These are phyloP conservation scores for Gymnoscopelus braueri DNA, from an alignment of 2,797 vertebrate species.

Conservation along the genomic window DNA sequence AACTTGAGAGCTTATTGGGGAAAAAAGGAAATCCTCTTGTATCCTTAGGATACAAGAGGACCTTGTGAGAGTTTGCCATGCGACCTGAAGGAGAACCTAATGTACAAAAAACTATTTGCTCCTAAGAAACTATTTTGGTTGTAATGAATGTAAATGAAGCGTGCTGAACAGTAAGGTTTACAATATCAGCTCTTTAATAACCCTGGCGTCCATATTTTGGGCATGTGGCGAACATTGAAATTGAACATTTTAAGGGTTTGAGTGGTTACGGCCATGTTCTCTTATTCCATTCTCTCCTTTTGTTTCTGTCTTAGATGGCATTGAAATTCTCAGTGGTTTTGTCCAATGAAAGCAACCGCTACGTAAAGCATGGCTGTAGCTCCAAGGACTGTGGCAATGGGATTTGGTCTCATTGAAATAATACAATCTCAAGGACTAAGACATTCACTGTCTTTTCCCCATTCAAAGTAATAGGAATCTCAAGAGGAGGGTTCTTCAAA, in stretches of 20 bases:
- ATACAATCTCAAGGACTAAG: conserved; percentile 59
- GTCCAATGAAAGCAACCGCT: conserved; percentile 15
- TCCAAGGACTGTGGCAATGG: conserved; percentile 47
- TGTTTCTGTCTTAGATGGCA: conserved; percentile 15
- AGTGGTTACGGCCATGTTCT: conserved; percentile 4
- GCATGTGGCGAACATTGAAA: too few species aligned
- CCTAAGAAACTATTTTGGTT: conserved; percentile 6
- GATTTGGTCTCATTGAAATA: conserved; percentile 54
- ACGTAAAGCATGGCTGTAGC: conserved; percentile 28
- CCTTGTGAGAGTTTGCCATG: conserved; percentile 11
- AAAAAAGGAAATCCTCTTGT: conserved; percentile 42
- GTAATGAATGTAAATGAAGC: conserved; percentile 18
- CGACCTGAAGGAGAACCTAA: background rate
- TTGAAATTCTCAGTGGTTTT: conserved; percentile 37
- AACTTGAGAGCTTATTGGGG: conserved; percentile 41
- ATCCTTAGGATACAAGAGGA: conserved; percentile 23
- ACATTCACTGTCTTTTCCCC: conserved; percentile 43
- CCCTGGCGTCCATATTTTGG: too few species aligned
- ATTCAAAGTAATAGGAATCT: conserved; percentile 60
- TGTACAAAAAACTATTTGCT: background rate
- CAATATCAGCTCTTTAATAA: background rate
- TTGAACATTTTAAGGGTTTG: too few species aligned
- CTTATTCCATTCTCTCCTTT: conserved; percentile 22
- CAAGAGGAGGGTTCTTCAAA: conserved; percentile 46
- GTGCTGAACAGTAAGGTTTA: conserved; percentile 6